Base-by-base conservation (phyloP, 2,113 vertebrate species). In the Stigmatopora argus region DNA sequence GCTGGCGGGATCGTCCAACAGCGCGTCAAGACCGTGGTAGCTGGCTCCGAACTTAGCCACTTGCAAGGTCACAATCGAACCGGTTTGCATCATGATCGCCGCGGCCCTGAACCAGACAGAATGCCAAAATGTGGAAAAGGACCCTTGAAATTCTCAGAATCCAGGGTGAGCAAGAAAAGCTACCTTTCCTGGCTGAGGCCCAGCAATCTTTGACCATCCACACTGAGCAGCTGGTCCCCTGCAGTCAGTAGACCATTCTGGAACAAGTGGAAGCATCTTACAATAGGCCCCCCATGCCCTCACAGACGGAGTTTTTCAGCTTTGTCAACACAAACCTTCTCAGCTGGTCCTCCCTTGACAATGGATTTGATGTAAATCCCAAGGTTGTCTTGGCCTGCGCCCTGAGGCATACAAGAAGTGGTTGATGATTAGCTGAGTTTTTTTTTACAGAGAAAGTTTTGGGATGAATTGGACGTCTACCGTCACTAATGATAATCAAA, bases 281-380 rank as follows among this genome's bases (percentile, higher is more conserved):
- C 11, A 48, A 64, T 17, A 13, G 1, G 6, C 8, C 7, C 18
- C n/a, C 18, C 49, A 9, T 14, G 19, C 13, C 23, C 13, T 23
- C 23, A 31, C 26, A 23, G 23, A 17, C 2, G 18, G 14, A 64
- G 19, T 18, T 23, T 31, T 31, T 31, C 26, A 3, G 41, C 21
- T 9, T 35, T 18, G 8, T 44, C 41, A 0, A 12, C 17, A 60
- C 91, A 90, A 62, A 96, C 95, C 92, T 92, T 90, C 49, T 96
- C 93, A 18, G 95, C 95, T 23, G 94, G 93, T 12, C 94, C 95
- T 82, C 94, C 95, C 74, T 88, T 93, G 63, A 98, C 94, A 9
- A 98, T 90, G 8, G 95, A 96, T 80, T 96, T 98, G 67, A 98
- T 90, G 1, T 96, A 98, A 86, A 98, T 98, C 13, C 95, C 94